These are phyloP conservation scores for Oppia nitens DNA, from an alignment of 1,140 invertebrate genomes.

Conservation along the genomic window DNA sequence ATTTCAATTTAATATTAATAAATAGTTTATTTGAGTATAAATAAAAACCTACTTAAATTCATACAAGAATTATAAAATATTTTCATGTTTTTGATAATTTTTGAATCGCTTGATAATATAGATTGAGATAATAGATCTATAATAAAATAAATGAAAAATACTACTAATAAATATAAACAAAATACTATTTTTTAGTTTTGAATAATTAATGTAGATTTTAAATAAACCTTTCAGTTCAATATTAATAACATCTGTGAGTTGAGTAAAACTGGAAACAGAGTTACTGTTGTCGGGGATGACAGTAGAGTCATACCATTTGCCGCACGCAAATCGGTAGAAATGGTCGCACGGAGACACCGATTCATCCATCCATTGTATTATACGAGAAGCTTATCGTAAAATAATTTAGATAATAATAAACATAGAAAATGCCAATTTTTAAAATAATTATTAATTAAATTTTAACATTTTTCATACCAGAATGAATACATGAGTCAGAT, in stretches of 20 bases:
- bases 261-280: constrained; percentile 56
- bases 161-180: not conserved
- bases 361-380: not conserved
- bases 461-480: not conserved
- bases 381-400: not conserved
- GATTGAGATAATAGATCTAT: constrained; percentile 17
- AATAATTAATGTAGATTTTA: constrained; percentile 32
- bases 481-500: not conserved
- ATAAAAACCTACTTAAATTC: constrained; percentile 38
- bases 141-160: not conserved
- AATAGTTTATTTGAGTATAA: too few species aligned
- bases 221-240: constrained; percentile 56
- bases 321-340: constrained; percentile 76
- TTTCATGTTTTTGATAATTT: constrained; percentile 54
- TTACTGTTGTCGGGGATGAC: constrained; percentile 62
- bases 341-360: constrained; percentile 56
- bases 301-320: constrained; percentile 41
- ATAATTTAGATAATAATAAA: too few species aligned
- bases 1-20: too few species aligned
- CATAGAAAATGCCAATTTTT: too few species aligned
- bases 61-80: constrained; percentile 62
- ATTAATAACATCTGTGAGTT: constrained; percentile 57
- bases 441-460: too few species aligned
- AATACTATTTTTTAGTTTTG: not conserved
- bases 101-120: constrained; percentile 32